Conservation (phyloP, 2,113 vertebrate genomes). For the Xenopus laevis region DNA sequence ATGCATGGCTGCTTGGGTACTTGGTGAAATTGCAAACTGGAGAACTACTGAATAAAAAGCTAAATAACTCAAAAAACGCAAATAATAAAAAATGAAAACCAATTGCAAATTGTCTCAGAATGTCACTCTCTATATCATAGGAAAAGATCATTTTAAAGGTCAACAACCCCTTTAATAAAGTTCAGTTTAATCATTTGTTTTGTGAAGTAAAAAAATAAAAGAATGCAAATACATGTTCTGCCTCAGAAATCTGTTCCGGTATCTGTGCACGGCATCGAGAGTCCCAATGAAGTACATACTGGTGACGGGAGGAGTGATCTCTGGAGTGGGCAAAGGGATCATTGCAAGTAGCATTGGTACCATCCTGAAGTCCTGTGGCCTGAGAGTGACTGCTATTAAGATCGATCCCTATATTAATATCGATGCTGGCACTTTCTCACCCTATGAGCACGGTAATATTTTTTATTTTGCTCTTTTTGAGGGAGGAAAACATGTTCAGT, state of each 20-base stretch:
- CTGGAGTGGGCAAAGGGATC: slow-evolving; percentile 75
- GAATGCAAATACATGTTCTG: not conserved
- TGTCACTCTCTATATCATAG: no score
- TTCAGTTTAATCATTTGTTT: no score
- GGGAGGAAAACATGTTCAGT: no score
- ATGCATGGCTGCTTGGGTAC: no score
- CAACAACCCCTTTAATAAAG: no score
- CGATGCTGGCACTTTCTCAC: slow-evolving; percentile 74
- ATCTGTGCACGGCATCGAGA: not conserved
- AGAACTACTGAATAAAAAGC: no score
- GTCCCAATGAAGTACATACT: slow-evolving; percentile 73
- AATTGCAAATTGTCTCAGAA: no score
- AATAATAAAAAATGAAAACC: no score
- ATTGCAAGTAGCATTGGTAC: slow-evolving; percentile 74
- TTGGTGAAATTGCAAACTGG: no score
- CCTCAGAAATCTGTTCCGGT: slow-evolving; percentile 10
- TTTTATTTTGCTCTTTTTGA: no score
- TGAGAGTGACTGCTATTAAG: slow-evolving; percentile 74
- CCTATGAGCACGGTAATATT: slow-evolving; percentile 68
- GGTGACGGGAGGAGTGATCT: slow-evolving; percentile 74
- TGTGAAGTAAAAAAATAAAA: not conserved
- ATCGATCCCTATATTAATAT: slow-evolving; percentile 77
- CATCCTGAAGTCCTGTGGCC: slow-evolving; percentile 71
- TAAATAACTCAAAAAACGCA: no score
- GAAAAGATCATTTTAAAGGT: no score